Percentiles rank a stretch among this genome's conserved stretches.
Evolutionary conservation across 2,113 vertebrate genomes (phyloP).

Genomic region (Antechinus stuartii): DNA sequence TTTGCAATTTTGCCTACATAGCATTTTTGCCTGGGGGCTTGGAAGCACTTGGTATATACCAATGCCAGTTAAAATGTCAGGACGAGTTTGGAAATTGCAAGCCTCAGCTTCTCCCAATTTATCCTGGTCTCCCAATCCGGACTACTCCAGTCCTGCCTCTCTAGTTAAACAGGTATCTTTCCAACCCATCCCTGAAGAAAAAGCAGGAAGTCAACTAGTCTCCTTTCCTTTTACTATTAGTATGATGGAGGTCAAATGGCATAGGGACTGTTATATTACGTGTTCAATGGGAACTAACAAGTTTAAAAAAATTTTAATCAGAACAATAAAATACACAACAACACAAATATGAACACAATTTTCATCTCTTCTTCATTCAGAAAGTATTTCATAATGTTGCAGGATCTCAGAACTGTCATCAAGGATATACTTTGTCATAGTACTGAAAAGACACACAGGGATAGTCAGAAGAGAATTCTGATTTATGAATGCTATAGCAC

Average conservation of each 20-base stretch:
- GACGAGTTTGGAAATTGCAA: background rate
- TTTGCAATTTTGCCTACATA: background rate
- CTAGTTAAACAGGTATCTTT: background rate
- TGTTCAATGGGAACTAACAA: background rate
- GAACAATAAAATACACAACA: background rate
- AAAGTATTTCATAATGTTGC: background rate
- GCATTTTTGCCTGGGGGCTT: background rate
- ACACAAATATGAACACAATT: background rate
- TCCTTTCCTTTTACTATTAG: background rate
- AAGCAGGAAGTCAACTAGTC: background rate
- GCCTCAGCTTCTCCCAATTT: background rate
- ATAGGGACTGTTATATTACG: background rate
- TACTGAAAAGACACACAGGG: background rate
- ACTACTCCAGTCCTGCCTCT: background rate
- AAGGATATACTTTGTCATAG: background rate
- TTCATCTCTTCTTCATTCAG: background rate
- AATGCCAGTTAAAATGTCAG: background rate
- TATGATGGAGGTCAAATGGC: background rate
- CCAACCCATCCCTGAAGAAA: background rate
- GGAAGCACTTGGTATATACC: background rate
- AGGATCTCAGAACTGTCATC: background rate
- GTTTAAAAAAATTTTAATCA: background rate
- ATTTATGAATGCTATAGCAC: background rate
- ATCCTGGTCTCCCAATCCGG: background rate
- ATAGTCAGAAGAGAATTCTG: background rate